phyloP scores from a whole-genome alignment of 2,888 invertebrate species.

The Antheraea assamensis region DNA sequence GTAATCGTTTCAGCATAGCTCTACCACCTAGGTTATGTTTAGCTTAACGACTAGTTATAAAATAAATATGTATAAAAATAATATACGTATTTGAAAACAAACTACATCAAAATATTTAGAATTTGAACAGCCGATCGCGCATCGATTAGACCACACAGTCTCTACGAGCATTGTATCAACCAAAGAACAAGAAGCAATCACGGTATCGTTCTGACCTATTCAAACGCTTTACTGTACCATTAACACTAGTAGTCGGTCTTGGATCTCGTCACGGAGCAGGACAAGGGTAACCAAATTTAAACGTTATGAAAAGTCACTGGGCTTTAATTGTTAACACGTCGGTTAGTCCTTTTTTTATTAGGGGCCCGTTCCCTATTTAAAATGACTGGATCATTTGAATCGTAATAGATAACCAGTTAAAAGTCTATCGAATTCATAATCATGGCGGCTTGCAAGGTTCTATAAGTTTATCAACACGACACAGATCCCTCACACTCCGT shows the following conservation, averaged over 20 bases:
- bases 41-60: no score
- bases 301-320: not conserved
- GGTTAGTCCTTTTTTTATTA: slow-evolving; percentile 12
- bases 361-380: not conserved
- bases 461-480: no score
- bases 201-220: slow-evolving; percentile 22
- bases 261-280: not conserved
- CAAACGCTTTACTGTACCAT: slow-evolving; percentile 5
- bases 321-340: not conserved
- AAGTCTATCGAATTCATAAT: no score
- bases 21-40: no score
- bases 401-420: no score
- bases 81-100: not conserved
- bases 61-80: no score
- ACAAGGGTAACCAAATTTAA: not conserved
- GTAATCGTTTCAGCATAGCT: no score
- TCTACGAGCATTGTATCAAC: slow-evolving; percentile 12
- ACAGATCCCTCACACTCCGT: no score
- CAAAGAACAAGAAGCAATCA: slow-evolving; percentile 54
- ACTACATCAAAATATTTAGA: not conserved
- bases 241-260: slow-evolving; percentile 5
- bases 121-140: not conserved
- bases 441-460: no score
- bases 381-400: no score
- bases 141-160: not conserved